Percentiles rank a stretch among this genome's conserved stretches.
Evolutionary conservation across 2,797 vertebrate genomes (phyloP).

Genomic region (Mormyrus hasselquistii): DNA sequence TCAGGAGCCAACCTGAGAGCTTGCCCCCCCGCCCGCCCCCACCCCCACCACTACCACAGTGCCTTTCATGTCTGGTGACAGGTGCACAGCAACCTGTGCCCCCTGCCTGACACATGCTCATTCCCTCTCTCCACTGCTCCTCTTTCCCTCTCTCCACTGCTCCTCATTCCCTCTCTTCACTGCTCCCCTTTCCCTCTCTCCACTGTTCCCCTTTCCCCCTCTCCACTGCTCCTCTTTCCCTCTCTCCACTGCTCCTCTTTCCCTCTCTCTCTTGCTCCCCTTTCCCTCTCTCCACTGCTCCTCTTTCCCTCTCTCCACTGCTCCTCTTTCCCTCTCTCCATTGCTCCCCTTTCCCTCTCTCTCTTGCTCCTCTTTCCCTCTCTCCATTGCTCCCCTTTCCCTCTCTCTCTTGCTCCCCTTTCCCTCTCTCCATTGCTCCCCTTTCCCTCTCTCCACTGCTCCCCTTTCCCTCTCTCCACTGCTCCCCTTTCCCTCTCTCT

Average conservation of each 20-base stretch:
- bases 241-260: no score
- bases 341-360: not conserved
- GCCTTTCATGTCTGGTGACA: constrained; percentile 6
- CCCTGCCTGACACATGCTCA: not conserved
- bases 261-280: no score
- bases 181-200: no score
- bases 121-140: not conserved
- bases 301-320: not conserved
- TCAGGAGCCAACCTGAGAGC: not conserved
- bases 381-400: not conserved
- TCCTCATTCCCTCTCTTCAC: no score
- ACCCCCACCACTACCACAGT: not conserved
- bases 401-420: not conserved
- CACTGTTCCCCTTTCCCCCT: no score
- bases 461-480: not conserved
- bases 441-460: not conserved
- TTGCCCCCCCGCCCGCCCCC: not conserved
- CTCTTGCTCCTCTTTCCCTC: not conserved
- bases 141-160: not conserved
- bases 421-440: not conserved
- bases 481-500: not conserved
- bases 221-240: no score
- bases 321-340: not conserved
- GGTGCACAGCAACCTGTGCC: not conserved
- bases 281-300: not conserved